Percentiles rank a stretch among this genome's conserved stretches.
These are phyloP conservation scores for Sebastes matsubarae DNA, from an alignment of 2,797 vertebrate genomes.

Conservation along the genomic window DNA sequence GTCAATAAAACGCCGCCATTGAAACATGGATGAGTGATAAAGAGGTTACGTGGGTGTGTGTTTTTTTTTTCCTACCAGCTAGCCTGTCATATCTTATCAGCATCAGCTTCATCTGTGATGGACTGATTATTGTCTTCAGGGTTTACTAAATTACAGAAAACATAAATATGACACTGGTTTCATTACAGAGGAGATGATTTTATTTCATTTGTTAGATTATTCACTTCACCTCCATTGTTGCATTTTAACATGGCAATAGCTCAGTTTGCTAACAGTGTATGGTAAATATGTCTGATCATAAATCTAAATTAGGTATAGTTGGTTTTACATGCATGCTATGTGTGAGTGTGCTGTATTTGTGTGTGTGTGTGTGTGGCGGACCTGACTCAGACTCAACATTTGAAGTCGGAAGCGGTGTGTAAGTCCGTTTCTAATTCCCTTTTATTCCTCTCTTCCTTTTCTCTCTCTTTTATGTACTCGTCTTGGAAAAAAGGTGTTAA, in stretches of 20 bases:
- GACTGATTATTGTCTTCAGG: constrained; percentile 37
- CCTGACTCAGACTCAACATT: not conserved
- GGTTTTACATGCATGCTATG: not conserved
- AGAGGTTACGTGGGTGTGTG: constrained; percentile 19
- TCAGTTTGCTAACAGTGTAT: not conserved
- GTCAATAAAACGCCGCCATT: constrained; percentile 57
- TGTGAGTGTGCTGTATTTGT: not conserved
- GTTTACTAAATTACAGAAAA: constrained; percentile 32
- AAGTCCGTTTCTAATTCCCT: constrained; percentile 61
- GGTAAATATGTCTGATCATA: not conserved
- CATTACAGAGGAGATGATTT: constrained; percentile 23
- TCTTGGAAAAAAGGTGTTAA: constrained; percentile 82
- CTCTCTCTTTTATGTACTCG: constrained; percentile 68
- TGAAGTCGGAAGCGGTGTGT: constrained; percentile 43
- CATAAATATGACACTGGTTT: constrained; percentile 2
- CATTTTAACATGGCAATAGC: not conserved
- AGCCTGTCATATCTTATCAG: constrained; percentile 58
- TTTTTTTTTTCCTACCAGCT: not conserved
- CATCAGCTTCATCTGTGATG: constrained; percentile 45
- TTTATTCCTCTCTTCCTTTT: constrained; percentile 66
- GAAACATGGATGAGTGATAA: constrained; percentile 54
- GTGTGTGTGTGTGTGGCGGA: not conserved
- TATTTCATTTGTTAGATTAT: constrained; percentile 18
- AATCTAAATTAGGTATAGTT: constrained; percentile 6
- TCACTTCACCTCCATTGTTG: not conserved